Evolutionary conservation across 2,113 vertebrate species (phyloP).

Genomic region (Plecturocebus donacophilus): DNA sequence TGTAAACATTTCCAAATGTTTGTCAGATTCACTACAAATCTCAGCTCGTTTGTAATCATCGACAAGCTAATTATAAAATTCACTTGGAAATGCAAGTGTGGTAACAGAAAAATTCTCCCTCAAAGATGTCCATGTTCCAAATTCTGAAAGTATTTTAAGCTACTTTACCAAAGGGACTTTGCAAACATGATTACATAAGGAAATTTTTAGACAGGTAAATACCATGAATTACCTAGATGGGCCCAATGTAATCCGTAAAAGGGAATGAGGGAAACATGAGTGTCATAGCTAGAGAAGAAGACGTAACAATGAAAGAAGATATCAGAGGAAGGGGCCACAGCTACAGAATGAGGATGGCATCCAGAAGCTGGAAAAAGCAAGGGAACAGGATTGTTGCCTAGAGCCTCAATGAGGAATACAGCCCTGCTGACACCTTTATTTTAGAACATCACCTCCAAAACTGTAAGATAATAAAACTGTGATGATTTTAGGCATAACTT

Average conservation of each 20-base stretch:
- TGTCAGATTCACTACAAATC: neutral
- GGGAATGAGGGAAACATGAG: neutral
- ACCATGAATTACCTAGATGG: too few species aligned
- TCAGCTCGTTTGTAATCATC: neutral
- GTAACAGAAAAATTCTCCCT: neutral
- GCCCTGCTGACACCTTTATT: neutral
- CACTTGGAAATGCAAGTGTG: neutral
- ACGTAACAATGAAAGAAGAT: neutral
- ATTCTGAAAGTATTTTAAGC: neutral
- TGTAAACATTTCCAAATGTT: neutral
- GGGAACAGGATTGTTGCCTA: too few species aligned
- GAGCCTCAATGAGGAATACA: too few species aligned
- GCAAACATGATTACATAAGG: too few species aligned
- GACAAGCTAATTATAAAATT: neutral
- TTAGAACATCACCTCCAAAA: neutral
- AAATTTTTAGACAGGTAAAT: too few species aligned
- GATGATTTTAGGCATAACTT: neutral
- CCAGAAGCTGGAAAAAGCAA: neutral
- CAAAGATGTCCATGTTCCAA: neutral
- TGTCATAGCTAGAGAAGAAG: too few species aligned
- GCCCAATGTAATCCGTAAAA: neutral
- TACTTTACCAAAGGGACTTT: neutral
- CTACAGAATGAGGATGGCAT: neutral
- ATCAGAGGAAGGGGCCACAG: neutral
- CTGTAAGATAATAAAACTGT: neutral